Evolutionary conservation across 2,888 invertebrate species (phyloP), one percentile per base, ranked within the genome.

Genomic region (Hirtodrosophila alboralis): DNA sequence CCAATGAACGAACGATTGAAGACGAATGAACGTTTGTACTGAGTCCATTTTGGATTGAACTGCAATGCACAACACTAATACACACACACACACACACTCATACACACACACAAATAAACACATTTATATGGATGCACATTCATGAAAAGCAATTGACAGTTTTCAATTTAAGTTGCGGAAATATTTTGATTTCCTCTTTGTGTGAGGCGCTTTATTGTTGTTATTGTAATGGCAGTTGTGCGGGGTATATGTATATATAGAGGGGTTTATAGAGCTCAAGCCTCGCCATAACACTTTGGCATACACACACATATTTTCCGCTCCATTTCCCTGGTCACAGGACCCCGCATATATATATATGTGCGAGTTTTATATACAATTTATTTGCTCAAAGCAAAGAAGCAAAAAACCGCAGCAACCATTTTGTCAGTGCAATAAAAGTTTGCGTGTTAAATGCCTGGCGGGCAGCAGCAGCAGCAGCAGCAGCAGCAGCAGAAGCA

Each of bases 391-490:
- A 49, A 58, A 60, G 60, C 33, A 49, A 43, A 37, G 36, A 40
- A 14, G 40, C n/a, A 45, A 33, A 60, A 51, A 70, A 75, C 73
- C 68, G 62, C 73, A 71, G 65, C 74, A 60, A 69, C 60, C 81
- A 81, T 77, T 84, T 81, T 77, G 78, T 80, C 84, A 75, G 74
- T 84, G 86, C 77, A 81, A 71, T 85, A 85, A 79, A 85, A 79
- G 85, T 85, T 84, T 85, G 83, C 85, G 85, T 85, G 79, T 72
- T 79, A 79, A 79, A 65, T 62, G 75, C 63, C 71, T 71, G 75
- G 47, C 70, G 54, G 68, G 48, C 44, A 21, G 26, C 1, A 23
- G 23, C 38, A 54, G 61, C 16, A 52, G 63, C 34, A 18, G 38
- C 38, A 26, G 3, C 9, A 27, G 10, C 14, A 9, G 16, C 21